Evolutionary conservation across 2,888 invertebrate genomes (phyloP).

Genomic region (Gymnocheta viridis): DNA sequence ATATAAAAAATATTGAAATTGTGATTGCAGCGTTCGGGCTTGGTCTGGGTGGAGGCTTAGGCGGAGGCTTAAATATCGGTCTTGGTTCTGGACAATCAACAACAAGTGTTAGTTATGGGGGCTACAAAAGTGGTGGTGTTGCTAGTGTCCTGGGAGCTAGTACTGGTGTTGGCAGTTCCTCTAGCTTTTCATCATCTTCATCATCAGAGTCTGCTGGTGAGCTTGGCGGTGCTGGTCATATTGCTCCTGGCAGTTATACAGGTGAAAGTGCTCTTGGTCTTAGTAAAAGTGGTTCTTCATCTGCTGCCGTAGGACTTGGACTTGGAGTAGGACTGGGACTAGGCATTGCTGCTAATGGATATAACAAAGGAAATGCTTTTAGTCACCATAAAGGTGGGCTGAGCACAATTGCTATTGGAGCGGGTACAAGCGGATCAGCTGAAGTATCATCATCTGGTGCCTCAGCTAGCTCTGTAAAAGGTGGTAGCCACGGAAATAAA

Average conservation of each 20-base stretch:
- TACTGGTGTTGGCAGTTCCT: background rate
- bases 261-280: background rate
- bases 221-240: too few relatives aligned
- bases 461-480: background rate
- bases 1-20: background rate
- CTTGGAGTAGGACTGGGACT: background rate
- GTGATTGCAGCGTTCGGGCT: constrained; percentile 60
- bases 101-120: background rate
- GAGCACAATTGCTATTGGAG: background rate
- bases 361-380: background rate
- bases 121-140: background rate
- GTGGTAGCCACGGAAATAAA: background rate
- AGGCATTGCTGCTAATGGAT: background rate
- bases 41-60: constrained; percentile 41
- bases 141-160: background rate
- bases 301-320: background rate
- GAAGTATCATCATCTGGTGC: constrained; percentile 1
- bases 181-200: constrained; percentile 1
- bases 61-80: constrained; percentile 44
- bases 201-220: background rate
- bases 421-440: constrained; percentile 8
- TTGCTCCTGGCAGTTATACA: background rate
- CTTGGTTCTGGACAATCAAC: constrained; percentile 35
- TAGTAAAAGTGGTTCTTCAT: background rate
- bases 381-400: background rate